Evolutionary conservation across 2,888 invertebrate genomes (phyloP).

Genomic region (Calliscelio sp.): DNA sequence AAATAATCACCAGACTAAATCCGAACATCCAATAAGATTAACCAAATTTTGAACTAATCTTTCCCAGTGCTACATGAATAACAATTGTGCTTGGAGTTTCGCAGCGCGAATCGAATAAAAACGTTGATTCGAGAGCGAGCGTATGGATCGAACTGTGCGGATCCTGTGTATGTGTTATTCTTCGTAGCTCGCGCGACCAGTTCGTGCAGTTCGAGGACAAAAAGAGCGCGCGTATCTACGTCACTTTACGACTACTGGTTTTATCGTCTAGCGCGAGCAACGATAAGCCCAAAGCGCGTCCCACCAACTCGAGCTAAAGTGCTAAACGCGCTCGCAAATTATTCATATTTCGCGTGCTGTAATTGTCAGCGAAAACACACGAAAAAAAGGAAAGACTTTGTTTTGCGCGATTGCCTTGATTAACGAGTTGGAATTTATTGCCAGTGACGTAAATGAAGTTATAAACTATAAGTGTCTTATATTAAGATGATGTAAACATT

Average conservation of each 20-base stretch:
- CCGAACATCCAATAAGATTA: too few relatives aligned
- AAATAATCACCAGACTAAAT: too few relatives aligned
- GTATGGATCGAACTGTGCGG: slow-evolving; percentile 36
- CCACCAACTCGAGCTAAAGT: slow-evolving; percentile 12
- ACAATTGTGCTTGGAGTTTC: too few relatives aligned
- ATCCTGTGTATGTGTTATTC: slow-evolving; percentile 32
- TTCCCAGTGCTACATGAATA: too few relatives aligned
- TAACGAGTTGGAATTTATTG: too few relatives aligned
- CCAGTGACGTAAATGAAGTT: too few relatives aligned
- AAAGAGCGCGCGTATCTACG: slow-evolving; percentile 51
- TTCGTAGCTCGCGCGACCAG: slow-evolving; percentile 43
- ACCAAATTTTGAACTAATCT: too few relatives aligned
- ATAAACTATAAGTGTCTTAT: too few relatives aligned
- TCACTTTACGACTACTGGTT: slow-evolving; percentile 70
- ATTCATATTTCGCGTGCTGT: slow-evolving; percentile 41
- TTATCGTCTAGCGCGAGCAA: slow-evolving; percentile 41
- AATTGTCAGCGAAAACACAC: slow-evolving; percentile 44
- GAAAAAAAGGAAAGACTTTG: slow-evolving; percentile 13
- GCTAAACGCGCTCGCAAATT: slow-evolving; percentile 39
- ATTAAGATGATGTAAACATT: too few relatives aligned
- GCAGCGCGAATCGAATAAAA: too few relatives aligned
- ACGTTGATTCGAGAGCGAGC: slow-evolving; percentile 32
- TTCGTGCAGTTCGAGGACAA: slow-evolving; percentile 59
- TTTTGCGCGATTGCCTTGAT: background rate
- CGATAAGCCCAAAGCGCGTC: slow-evolving; percentile 44